Conservation (phyloP, 2,797 vertebrate species). For the Anisognathus igniventris region DNA sequence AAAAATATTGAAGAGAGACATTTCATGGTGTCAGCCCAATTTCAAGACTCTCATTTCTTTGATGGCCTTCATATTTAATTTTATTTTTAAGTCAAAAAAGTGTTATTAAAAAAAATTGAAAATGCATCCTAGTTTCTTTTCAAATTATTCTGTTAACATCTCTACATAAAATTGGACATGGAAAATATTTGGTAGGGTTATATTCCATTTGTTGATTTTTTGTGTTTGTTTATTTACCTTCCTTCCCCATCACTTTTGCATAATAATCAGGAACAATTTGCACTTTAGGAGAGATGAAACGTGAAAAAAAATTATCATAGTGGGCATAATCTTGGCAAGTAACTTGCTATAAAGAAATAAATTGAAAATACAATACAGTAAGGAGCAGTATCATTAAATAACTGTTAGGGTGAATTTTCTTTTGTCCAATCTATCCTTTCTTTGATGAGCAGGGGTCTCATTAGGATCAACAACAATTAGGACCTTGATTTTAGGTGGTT, state of each 20-base stretch:
- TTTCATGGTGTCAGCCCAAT: not conserved
- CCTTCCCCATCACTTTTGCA: fast-evolving
- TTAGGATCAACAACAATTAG: not conserved
- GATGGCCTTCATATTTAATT: not conserved
- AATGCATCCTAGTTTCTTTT: not conserved
- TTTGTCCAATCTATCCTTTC: not conserved
- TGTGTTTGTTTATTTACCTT: not conserved
- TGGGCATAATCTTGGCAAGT: not conserved
- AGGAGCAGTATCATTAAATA: not conserved
- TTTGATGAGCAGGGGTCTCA: not conserved
- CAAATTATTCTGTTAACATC: not conserved
- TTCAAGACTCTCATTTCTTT: not conserved
- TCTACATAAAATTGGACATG: not conserved
- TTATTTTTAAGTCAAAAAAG: not conserved
- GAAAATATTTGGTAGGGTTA: not conserved
- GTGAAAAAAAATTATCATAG: not conserved
- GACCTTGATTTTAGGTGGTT: not conserved
- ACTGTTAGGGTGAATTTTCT: not conserved
- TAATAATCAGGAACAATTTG: not conserved
- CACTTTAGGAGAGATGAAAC: not conserved
- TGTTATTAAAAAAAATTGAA: not conserved
- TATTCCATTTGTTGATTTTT: not conserved
- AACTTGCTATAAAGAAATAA: not conserved
- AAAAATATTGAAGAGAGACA: not conserved
- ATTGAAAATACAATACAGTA: not conserved